Evolutionary conservation across 2,888 invertebrate species (phyloP), one percentile per base, ranked within the genome.

Genomic region (Serrognathus titanus): DNA sequence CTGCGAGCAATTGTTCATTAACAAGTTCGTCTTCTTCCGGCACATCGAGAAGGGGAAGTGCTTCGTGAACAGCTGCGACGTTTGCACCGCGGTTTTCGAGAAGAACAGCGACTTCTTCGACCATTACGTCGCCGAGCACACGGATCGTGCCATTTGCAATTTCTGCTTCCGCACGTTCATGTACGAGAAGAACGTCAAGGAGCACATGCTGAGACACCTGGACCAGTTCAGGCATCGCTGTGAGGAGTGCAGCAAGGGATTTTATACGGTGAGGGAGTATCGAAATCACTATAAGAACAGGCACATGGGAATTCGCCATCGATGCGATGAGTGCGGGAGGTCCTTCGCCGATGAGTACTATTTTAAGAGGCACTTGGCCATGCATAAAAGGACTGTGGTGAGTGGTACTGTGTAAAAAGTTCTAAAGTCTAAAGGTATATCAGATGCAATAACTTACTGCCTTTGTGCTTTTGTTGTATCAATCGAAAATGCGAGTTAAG

Each of bases 11-110:
- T 60, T 77, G 46, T 77, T 77, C 60, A 77, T 77, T 39, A 77
- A 69, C 59, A 76, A 76, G 61, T 74, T 75, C 54, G 74, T 70
- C 3, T 77, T 77, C 62, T 75, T 71, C 60, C 65, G 76, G 16
- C 77, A 77, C 57, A 74, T 77, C 3, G 77, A 77, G 53, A 77
- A 77, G 55, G 77, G 77, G 3, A 76, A 77, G 63, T 77, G 77
- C 60, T 77, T 70, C 61, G 71, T 76, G 9, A 77, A 77, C 58
- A 75, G 72, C 60, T 77, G 77, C 62, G 77, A 77, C 57, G 73
- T 73, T 1, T 77, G 77, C 55, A 65, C 66, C 3, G 67, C 69
- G 2, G 72, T 71, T 0, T 77, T 77, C 51, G 63, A 58, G 3
- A 72, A 71, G 55, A 77, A 77, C 60, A 72, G 70, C 51, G 74